phyloP scores from a whole-genome alignment of 1,140 invertebrate genomes.

The Holcopasites calliopsidis region DNA sequence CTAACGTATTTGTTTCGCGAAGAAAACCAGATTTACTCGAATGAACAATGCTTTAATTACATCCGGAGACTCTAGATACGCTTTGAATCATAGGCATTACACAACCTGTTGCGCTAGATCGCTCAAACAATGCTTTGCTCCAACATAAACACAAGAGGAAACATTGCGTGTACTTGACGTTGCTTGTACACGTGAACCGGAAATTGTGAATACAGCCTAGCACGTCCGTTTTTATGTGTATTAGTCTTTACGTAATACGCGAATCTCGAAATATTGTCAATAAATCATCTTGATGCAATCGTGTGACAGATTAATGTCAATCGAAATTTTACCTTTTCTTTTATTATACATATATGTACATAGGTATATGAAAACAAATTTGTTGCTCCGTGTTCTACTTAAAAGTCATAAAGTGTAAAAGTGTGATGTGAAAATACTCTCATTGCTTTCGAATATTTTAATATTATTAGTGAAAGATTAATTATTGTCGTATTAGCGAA shows the following conservation, averaged over 20 bases:
- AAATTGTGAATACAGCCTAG: not conserved
- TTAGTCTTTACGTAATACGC: not conserved
- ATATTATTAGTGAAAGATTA: too few relatives aligned
- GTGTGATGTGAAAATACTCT: too few relatives aligned
- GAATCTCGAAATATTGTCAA: not conserved
- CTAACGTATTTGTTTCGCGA: not conserved
- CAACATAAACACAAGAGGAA: not conserved
- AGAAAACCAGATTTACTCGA: not conserved
- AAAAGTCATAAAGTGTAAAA: too few relatives aligned
- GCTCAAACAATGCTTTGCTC: constrained; percentile 10
- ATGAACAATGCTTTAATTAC: constrained; percentile 1
- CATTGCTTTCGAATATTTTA: too few relatives aligned
- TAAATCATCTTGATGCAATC: not conserved
- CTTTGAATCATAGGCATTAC: constrained; percentile 23
- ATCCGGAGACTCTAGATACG: constrained; percentile 12
- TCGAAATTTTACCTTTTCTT: too few relatives aligned
- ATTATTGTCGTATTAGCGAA: too few relatives aligned
- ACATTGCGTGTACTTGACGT: not conserved
- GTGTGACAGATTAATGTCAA: too few relatives aligned
- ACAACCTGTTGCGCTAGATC: constrained; percentile 33
- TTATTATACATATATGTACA: too few relatives aligned
- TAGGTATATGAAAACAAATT: too few relatives aligned
- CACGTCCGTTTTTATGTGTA: too few relatives aligned
- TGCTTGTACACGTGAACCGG: not conserved
- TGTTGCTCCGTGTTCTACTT: too few relatives aligned